Evolutionary conservation across 2,113 vertebrate genomes (phyloP).

Genomic region (Pteropus alecto): DNA sequence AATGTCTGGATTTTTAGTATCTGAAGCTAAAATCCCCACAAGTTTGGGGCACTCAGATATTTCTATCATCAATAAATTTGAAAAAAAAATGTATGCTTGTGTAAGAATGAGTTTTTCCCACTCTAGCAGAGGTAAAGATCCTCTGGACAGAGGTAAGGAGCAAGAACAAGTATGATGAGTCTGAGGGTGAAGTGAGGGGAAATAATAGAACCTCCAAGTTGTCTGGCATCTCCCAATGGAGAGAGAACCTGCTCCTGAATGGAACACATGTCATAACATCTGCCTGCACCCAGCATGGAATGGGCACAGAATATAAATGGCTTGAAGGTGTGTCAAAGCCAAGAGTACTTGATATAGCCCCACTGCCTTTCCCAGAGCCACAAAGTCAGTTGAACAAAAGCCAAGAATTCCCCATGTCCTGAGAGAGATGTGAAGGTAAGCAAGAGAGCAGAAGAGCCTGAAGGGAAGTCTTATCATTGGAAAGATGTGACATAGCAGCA

Average conservation of each 20-base stretch:
- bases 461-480: background rate
- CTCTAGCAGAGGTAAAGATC: background rate
- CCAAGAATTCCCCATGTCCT: background rate
- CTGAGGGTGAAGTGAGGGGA: background rate
- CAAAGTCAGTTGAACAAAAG: background rate
- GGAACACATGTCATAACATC: background rate
- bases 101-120: background rate
- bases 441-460: background rate
- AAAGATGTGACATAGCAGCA: background rate
- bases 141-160: background rate
- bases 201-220: background rate
- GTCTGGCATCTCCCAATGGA: background rate
- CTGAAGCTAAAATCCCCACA: background rate
- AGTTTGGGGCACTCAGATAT: background rate
- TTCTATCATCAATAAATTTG: background rate
- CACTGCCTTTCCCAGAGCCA: background rate
- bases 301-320: background rate
- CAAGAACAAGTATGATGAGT: background rate
- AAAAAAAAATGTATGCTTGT: background rate
- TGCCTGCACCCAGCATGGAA: background rate
- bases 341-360: background rate
- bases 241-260: background rate
- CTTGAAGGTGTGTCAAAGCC: background rate
- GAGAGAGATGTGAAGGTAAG: background rate
- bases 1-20: background rate